Percentiles rank a stretch among this genome's conserved stretches.
Evolutionary conservation across 64 coral and sea anemone species (phyloP).

Genomic region (Trachythela sp.): DNA sequence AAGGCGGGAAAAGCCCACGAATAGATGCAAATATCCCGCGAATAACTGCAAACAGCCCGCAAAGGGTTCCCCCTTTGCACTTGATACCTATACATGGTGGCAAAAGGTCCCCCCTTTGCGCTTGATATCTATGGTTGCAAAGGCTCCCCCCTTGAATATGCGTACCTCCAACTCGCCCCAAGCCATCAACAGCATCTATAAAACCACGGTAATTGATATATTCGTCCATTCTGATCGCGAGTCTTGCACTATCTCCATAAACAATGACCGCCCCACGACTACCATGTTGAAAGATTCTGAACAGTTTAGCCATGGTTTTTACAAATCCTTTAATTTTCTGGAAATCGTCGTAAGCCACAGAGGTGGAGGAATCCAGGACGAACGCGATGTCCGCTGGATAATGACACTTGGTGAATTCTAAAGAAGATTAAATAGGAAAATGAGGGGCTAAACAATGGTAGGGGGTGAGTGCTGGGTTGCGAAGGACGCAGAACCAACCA

Average conservation of each 20-base stretch:
- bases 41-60: no score
- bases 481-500: no score
- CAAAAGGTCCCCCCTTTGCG: no score
- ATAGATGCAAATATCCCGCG: no score
- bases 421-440: background rate
- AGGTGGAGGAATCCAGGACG: background rate
- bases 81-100: no score
- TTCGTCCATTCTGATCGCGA: slow-evolving; percentile 5
- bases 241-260: background rate
- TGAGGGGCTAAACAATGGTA: background rate
- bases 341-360: background rate
- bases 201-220: background rate
- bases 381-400: background rate
- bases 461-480: no score
- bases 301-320: background rate
- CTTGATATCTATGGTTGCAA: no score
- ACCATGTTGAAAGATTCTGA: background rate
- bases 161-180: background rate
- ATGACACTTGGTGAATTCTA: background rate
- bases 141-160: no score
- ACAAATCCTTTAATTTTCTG: background rate
- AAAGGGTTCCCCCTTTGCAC: no score
- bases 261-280: background rate
- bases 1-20: no score
- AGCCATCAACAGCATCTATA: background rate